A percentile compares a stretch with the other conserved stretches of the same genome.
Evolutionary conservation across 2,797 vertebrate species (phyloP).

Genomic region (Neoniphon sammara): DNA sequence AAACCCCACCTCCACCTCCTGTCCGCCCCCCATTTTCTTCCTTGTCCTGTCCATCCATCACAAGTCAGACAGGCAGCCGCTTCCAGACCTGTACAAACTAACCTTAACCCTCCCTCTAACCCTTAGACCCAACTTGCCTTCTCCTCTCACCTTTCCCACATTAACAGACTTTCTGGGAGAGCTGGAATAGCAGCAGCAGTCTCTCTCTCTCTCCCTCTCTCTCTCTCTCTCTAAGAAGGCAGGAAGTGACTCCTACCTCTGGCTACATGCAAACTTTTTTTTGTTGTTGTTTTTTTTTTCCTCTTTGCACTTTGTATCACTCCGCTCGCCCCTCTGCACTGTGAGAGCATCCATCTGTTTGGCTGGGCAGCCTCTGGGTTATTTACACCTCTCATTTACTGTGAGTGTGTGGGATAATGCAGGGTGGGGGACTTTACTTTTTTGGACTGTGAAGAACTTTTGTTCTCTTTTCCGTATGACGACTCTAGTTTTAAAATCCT

Average conservation of each 20-base stretch:
- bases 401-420: conserved; percentile 25
- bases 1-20: conserved; percentile 14
- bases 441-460: conserved; percentile 23
- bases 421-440: conserved; percentile 19
- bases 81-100: conserved; percentile 29
- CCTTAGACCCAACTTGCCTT: conserved; percentile 64
- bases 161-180: conserved; percentile 66
- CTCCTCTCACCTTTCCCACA: conserved; percentile 82
- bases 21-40: conserved; percentile 64
- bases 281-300: conserved; percentile 54
- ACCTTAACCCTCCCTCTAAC: conserved; percentile 48
- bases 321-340: conserved; percentile 27
- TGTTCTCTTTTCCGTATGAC: background rate
- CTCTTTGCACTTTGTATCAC: conserved; percentile 70
- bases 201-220: conserved; percentile 57
- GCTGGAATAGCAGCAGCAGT: conserved; percentile 58
- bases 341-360: conserved; percentile 56
- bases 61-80: conserved; percentile 65
- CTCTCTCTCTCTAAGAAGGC: conserved; percentile 61
- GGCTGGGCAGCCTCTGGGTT: conserved; percentile 29
- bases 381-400: conserved; percentile 49
- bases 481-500: too few relatives aligned
- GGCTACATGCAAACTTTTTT: conserved; percentile 68
- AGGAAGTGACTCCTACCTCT: conserved; percentile 81
- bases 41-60: conserved; percentile 78